Conservation (phyloP, 2,113 vertebrate genomes). For the Chloroceryle aenea region DNA sequence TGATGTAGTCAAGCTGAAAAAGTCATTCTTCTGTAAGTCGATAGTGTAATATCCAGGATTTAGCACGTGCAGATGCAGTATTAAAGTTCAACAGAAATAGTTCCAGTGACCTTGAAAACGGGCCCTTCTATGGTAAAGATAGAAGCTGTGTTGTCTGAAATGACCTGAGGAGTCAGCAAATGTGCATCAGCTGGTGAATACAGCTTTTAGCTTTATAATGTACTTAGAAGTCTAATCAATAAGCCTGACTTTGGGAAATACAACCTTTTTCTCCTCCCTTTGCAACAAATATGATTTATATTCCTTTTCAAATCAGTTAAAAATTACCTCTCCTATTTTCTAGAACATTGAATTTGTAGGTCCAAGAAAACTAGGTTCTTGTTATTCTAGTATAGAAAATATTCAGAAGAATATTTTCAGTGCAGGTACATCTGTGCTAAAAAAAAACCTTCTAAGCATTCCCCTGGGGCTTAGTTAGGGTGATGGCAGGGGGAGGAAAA, state of each 20-base stretch:
- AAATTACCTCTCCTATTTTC: slow-evolving; percentile 6
- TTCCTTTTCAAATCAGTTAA: neutral
- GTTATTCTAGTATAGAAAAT: neutral
- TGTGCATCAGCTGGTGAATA: slow-evolving; percentile 32
- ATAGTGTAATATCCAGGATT: slow-evolving; percentile 61
- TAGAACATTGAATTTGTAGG: neutral
- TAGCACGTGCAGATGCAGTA: slow-evolving; percentile 26
- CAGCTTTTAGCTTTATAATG: slow-evolving; percentile 61
- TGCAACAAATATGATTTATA: slow-evolving; percentile 26
- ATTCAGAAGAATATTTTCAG: neutral
- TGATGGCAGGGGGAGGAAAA: neutral
- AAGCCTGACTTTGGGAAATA: slow-evolving; percentile 70
- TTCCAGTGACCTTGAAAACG: slow-evolving; percentile 65
- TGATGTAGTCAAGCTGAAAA: slow-evolving; percentile 49
- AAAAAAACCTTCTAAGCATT: neutral
- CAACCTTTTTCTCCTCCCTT: slow-evolving; percentile 13
- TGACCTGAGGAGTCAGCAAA: slow-evolving; percentile 61
- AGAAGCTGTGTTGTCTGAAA: slow-evolving; percentile 13
- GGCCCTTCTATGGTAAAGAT: slow-evolving; percentile 18
- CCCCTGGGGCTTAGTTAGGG: neutral
- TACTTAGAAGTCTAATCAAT: slow-evolving; percentile 68
- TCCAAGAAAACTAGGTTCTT: neutral
- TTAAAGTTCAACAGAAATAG: slow-evolving; percentile 58
- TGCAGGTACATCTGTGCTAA: neutral
- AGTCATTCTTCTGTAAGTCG: slow-evolving; percentile 56